Conservation (phyloP, 2,113 vertebrate genomes). For the Corythaixoides concolor region DNA sequence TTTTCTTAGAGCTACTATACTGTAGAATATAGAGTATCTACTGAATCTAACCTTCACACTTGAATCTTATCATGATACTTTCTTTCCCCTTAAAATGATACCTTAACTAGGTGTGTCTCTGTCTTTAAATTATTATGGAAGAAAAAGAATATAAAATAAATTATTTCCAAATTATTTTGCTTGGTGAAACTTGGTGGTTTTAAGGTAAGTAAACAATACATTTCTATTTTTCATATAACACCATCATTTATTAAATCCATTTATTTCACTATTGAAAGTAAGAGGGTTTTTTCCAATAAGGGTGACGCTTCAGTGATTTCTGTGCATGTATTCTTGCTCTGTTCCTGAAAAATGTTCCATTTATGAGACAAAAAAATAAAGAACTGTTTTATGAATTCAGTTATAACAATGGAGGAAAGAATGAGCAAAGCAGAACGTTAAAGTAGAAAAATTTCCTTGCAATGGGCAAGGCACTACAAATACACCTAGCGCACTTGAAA, state of each 20-base stretch:
- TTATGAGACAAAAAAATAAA: slow-evolving; percentile 59
- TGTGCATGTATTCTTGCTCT: slow-evolving; percentile 1
- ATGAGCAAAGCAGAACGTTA: slow-evolving; percentile 63
- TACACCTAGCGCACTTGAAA: slow-evolving; percentile 52
- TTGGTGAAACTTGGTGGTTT: background rate
- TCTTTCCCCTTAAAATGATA: background rate
- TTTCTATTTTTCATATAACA: slow-evolving; percentile 19
- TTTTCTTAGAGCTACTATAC: background rate
- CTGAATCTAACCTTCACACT: background rate
- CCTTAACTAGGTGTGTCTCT: background rate
- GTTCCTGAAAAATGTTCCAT: slow-evolving; percentile 26
- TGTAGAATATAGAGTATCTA: background rate
- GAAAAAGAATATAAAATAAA: background rate
- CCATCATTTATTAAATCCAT: slow-evolving; percentile 26
- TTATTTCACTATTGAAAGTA: slow-evolving; percentile 42
- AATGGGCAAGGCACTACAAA: slow-evolving; percentile 53
- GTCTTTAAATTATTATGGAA: slow-evolving; percentile 3
- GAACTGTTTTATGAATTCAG: slow-evolving; percentile 60
- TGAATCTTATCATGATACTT: background rate
- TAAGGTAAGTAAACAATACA: slow-evolving; percentile 2
- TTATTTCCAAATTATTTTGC: background rate
- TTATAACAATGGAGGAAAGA: slow-evolving; percentile 65
- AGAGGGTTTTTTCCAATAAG: background rate
- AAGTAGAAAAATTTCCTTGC: slow-evolving; percentile 56
- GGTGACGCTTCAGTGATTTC: slow-evolving; percentile 7